phyloP scores from a whole-genome alignment of 2,113 vertebrate genomes.

The Terrapene triunguis region DNA sequence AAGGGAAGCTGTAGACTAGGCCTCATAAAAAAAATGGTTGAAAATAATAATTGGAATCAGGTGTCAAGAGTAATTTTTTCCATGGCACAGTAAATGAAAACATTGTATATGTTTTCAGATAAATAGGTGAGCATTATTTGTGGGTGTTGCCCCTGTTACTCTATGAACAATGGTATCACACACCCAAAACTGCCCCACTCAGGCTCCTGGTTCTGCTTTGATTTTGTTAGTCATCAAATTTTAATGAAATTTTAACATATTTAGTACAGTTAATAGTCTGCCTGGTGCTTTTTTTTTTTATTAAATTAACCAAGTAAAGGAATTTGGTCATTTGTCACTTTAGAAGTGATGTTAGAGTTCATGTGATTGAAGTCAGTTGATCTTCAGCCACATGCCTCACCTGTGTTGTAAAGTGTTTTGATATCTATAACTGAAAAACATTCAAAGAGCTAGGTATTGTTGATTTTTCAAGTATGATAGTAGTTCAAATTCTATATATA shows the following conservation, averaged over 20 bases:
- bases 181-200: not conserved
- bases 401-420: not conserved
- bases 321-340: not conserved
- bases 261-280: not conserved
- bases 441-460: not conserved
- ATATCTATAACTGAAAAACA: not conserved
- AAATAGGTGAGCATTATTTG: not conserved
- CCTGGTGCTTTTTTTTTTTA: too few relatives aligned
- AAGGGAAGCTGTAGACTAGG: too few relatives aligned
- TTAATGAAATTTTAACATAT: not conserved
- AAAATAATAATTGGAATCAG: too few relatives aligned
- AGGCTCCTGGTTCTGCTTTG: accelerated
- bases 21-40: too few relatives aligned
- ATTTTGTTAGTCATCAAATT: not conserved
- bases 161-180: not conserved
- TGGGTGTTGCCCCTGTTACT: not conserved
- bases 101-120: not conserved
- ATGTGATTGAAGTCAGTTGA: not conserved
- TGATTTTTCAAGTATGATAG: not conserved
- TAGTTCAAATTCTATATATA: not conserved
- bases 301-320: not conserved
- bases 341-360: not conserved
- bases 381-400: accelerated
- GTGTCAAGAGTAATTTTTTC: not conserved
- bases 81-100: not conserved